Evolutionary conservation across 2,888 invertebrate genomes (phyloP).

Genomic region (Phyto melanocephala): DNA sequence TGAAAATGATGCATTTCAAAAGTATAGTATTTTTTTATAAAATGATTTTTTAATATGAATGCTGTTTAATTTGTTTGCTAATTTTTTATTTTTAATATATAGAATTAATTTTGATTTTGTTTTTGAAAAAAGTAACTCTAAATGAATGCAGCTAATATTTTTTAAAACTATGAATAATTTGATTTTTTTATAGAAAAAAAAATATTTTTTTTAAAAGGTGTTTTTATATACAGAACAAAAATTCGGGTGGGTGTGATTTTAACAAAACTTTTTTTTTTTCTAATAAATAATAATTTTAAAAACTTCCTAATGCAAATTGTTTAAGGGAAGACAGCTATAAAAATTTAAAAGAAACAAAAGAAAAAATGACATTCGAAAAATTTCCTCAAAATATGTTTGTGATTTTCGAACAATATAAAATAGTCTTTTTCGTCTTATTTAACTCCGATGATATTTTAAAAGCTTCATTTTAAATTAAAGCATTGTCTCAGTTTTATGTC

Average conservation of each 20-base stretch:
- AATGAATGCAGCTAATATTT: slow-evolving; percentile 52
- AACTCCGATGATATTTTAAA: no score
- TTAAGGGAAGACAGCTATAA: no score
- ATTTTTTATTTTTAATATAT: slow-evolving; percentile 11
- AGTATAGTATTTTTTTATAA: slow-evolving; percentile 29
- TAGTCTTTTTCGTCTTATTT: no score
- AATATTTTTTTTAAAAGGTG: neutral
- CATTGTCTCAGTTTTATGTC: no score
- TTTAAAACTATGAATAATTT: slow-evolving; percentile 9
- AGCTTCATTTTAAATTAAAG: no score
- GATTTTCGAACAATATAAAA: no score
- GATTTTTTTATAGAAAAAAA: neutral
- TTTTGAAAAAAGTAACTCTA: slow-evolving; percentile 33
- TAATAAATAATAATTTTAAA: neutral
- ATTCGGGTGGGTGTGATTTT: slow-evolving; percentile 8
- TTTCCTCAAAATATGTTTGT: no score
- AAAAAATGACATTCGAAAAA: no score
- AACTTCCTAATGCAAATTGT: slow-evolving; percentile 13
- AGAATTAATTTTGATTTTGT: slow-evolving; percentile 5
- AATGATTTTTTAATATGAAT: slow-evolving; percentile 53
- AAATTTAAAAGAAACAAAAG: no score
- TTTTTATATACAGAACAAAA: slow-evolving; percentile 50
- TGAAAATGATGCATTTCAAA: slow-evolving; percentile 61
- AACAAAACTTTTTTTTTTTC: neutral
- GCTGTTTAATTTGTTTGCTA: slow-evolving; percentile 37